Evolutionary conservation across 2,797 vertebrate genomes (phyloP).

Genomic region (Amblyopsis hoosieri): DNA sequence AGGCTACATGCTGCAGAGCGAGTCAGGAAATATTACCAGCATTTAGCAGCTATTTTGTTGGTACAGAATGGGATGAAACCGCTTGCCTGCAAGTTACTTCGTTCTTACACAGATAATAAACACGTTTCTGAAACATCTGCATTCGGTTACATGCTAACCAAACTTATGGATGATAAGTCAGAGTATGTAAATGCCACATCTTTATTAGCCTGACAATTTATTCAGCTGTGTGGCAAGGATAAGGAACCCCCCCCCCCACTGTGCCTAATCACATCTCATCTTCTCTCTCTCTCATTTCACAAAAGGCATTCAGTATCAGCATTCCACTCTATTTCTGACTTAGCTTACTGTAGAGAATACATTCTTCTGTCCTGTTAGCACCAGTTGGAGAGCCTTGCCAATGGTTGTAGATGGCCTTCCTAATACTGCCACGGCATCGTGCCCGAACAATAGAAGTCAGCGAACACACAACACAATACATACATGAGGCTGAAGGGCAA

Average conservation of each 20-base stretch:
- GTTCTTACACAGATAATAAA: constrained; percentile 48
- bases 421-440: constrained; percentile 6
- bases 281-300: constrained; percentile 57
- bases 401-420: constrained; percentile 6
- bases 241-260: constrained; percentile 51
- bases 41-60: constrained; percentile 47
- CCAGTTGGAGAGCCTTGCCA: background rate
- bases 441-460: background rate
- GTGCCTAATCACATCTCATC: constrained; percentile 70
- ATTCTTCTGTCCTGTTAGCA: constrained; percentile 21
- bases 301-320: constrained; percentile 45
- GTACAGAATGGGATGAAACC: constrained; percentile 37
- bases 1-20: constrained; percentile 20
- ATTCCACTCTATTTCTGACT: constrained; percentile 61
- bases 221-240: constrained; percentile 61
- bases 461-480: background rate
- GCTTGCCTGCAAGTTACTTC: constrained; percentile 43
- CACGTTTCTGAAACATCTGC: constrained; percentile 50
- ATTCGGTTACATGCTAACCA: constrained; percentile 60
- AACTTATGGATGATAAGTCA: constrained; percentile 47
- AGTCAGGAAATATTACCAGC: constrained; percentile 21
- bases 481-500: constrained; percentile 4
- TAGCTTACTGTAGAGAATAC: constrained; percentile 21
- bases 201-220: constrained; percentile 69
- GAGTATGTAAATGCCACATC: constrained; percentile 60